phyloP scores from a whole-genome alignment of 1,140 invertebrate species.

The Trypoxylus dichotomus region DNA sequence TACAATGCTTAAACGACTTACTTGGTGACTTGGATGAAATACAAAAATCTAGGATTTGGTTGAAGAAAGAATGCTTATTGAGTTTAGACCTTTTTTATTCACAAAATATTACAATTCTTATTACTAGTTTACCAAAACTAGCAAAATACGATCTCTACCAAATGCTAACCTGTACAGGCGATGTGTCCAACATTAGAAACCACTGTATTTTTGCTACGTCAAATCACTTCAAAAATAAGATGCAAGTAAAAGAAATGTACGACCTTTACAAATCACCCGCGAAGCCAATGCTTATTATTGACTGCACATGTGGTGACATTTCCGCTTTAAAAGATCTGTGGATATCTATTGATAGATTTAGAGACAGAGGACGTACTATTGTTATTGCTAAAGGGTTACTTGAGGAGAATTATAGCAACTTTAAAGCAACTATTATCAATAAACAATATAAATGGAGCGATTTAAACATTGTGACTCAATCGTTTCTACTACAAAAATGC shows the following conservation, averaged over 20 bases:
- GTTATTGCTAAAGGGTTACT: background rate
- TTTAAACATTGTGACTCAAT: background rate
- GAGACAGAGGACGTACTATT: background rate
- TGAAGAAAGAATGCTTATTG: background rate
- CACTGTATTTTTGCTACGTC: background rate
- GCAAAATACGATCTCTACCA: background rate
- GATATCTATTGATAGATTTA: background rate
- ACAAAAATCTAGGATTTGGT: background rate
- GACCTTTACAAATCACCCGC: background rate
- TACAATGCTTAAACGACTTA: background rate
- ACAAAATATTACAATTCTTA: background rate
- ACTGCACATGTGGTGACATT: background rate
- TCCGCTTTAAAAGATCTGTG: background rate
- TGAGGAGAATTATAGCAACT: background rate
- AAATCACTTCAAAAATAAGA: background rate
- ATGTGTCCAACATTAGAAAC: background rate
- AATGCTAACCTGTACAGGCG: background rate
- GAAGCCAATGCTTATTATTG: background rate
- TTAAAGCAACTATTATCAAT: background rate
- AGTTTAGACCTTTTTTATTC: background rate
- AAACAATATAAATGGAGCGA: background rate
- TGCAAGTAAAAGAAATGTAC: background rate
- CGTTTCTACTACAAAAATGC: background rate
- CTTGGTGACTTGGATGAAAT: background rate
- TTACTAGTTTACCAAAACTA: background rate